phyloP scores from a whole-genome alignment of 2,113 vertebrate genomes.

The Dasyornis broadbenti region DNA sequence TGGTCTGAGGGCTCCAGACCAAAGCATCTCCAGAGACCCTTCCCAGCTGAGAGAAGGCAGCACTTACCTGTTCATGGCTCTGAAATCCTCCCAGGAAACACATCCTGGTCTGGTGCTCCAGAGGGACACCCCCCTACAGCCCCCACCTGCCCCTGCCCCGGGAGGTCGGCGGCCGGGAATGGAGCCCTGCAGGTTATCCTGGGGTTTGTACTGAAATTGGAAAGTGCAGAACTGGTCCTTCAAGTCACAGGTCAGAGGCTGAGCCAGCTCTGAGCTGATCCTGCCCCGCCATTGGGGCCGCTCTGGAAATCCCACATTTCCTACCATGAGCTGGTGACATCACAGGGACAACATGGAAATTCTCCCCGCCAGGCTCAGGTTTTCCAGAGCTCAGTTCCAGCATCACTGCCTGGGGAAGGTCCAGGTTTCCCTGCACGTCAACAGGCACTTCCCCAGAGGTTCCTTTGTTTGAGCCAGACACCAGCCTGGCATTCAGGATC shows the following conservation, averaged over 20 bases:
- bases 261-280: background rate
- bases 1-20: background rate
- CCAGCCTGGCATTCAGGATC: background rate
- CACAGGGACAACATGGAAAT: background rate
- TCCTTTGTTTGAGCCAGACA: background rate
- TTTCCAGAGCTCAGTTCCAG: background rate
- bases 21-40: background rate
- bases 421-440: background rate
- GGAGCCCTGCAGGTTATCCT: background rate
- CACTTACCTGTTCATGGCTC: background rate
- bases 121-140: too few relatives aligned
- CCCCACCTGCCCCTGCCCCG: background rate
- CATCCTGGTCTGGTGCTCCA: background rate
- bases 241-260: background rate
- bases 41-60: background rate
- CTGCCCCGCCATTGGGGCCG: fast-evolving
- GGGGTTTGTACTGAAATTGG: background rate
- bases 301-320: background rate
- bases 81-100: background rate
- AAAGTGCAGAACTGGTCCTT: background rate
- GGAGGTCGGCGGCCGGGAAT: background rate
- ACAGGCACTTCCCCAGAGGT: background rate
- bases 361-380: background rate
- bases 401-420: background rate
- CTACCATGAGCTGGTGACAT: background rate